Evolutionary conservation across 2,888 invertebrate species (phyloP).

Genomic region (Torymus texanus): DNA sequence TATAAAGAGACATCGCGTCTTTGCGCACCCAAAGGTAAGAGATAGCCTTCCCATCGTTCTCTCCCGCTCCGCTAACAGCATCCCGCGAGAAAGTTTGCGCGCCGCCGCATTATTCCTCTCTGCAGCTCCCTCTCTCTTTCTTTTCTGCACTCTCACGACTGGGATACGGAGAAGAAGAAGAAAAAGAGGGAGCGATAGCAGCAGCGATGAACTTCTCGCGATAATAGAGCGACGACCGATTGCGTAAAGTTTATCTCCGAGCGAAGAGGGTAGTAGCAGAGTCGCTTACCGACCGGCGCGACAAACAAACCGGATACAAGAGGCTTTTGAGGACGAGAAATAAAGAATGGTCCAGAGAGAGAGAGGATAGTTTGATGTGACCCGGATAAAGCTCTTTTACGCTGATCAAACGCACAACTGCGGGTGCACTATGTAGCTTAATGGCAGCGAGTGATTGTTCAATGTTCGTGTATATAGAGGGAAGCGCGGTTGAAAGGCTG

Average conservation of each 20-base stretch:
- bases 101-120: conserved; percentile 9
- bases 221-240: conserved; percentile 26
- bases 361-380: not conserved
- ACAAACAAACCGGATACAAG: not conserved
- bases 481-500: not conserved
- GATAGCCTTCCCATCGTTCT: too few relatives aligned
- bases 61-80: too few relatives aligned
- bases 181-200: too few relatives aligned
- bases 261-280: not conserved
- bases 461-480: not conserved
- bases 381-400: conserved; percentile 22
- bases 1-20: too few relatives aligned
- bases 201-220: not conserved
- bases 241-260: conserved; percentile 22
- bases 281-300: not conserved
- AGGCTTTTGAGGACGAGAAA: not conserved
- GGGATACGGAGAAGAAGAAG: not conserved
- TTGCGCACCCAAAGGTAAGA: too few relatives aligned
- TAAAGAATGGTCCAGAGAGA: not conserved
- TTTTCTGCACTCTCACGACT: not conserved
- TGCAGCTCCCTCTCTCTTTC: not conserved
- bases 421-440: too few relatives aligned
- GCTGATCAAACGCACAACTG: conserved; percentile 20
- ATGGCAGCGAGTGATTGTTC: conserved; percentile 2
- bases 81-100: too few relatives aligned